These are phyloP conservation scores for Coracopsis vasa DNA, from an alignment of 2,113 vertebrate genomes.

Conservation along the genomic window DNA sequence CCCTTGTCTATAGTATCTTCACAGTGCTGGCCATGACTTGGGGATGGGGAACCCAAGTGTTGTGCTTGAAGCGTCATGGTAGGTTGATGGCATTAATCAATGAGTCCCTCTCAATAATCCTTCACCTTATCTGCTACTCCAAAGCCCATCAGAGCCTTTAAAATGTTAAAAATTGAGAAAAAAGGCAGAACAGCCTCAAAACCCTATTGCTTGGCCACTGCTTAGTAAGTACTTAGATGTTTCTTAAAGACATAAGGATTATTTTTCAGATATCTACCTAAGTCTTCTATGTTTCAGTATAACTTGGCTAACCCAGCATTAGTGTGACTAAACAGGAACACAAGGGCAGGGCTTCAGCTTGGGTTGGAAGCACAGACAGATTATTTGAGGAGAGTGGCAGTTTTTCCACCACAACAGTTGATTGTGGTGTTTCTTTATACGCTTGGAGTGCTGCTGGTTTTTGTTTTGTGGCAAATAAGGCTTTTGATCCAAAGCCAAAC, in stretches of 20 bases:
- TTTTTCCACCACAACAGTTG: not conserved
- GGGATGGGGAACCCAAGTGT: not conserved
- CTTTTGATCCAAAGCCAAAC: not conserved
- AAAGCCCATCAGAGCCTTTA: not conserved
- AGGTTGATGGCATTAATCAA: not conserved
- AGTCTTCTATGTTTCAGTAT: not conserved
- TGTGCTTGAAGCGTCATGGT: not conserved
- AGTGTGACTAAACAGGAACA: not conserved
- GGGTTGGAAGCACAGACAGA: not conserved
- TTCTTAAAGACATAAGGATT: not conserved
- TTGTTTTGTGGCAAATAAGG: not conserved
- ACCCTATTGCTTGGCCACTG: not conserved
- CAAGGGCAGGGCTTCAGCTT: rapidly evolving
- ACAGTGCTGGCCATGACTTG: not conserved
- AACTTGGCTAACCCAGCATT: not conserved
- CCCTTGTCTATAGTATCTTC: not conserved
- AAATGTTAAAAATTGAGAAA: not conserved
- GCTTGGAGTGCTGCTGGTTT: not conserved
- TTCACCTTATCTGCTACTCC: not conserved
- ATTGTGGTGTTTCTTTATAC: not conserved
- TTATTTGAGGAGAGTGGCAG: not conserved
- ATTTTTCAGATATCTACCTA: not conserved
- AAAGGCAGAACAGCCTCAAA: not conserved
- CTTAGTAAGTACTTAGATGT: not conserved
- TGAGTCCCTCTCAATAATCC: not conserved